Conservation (phyloP, 2,113 vertebrate species). For the Hippolais icterina region DNA sequence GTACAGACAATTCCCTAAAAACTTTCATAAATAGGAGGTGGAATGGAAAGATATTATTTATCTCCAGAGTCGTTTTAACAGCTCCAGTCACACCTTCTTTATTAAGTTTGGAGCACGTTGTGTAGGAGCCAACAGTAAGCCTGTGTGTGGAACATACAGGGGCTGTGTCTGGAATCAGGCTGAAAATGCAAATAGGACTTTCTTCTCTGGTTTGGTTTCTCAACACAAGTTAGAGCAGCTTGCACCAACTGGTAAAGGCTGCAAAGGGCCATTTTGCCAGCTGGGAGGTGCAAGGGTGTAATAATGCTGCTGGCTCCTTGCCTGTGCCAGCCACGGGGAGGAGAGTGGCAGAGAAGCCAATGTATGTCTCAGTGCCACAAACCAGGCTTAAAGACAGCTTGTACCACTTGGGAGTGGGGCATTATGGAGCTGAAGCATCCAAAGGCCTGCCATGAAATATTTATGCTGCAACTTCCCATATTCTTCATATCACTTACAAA, state of each 20-base stretch:
- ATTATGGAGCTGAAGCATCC: neutral
- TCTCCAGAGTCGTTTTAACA: neutral
- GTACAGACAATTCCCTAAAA: slow-evolving; percentile 51
- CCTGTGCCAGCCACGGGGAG: slow-evolving; percentile 52
- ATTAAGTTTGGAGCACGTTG: slow-evolving; percentile 33
- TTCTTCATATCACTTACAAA: neutral
- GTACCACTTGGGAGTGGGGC: slow-evolving; percentile 19
- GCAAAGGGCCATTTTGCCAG: slow-evolving; percentile 64
- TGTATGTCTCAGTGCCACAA: slow-evolving; percentile 8
- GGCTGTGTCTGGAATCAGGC: slow-evolving; percentile 39
- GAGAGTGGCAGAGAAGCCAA: slow-evolving; percentile 26
- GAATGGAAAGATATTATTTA: slow-evolving; percentile 37
- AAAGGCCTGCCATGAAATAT: neutral
- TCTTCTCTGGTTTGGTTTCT: slow-evolving; percentile 56
- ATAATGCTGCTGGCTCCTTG: slow-evolving; percentile 50
- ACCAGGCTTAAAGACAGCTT: slow-evolving; percentile 52
- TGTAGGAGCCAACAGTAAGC: neutral
- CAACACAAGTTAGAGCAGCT: slow-evolving; percentile 67
- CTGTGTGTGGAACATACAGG: neutral
- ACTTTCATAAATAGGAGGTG: slow-evolving; percentile 40
- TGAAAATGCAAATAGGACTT: slow-evolving; percentile 66
- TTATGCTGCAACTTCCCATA: neutral
- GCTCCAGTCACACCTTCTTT: slow-evolving; percentile 46
- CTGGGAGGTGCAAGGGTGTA: slow-evolving; percentile 60
- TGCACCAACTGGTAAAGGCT: slow-evolving; percentile 70